phyloP scores from a whole-genome alignment of 2,797 vertebrate species.

The Semotilus atromaculatus region DNA sequence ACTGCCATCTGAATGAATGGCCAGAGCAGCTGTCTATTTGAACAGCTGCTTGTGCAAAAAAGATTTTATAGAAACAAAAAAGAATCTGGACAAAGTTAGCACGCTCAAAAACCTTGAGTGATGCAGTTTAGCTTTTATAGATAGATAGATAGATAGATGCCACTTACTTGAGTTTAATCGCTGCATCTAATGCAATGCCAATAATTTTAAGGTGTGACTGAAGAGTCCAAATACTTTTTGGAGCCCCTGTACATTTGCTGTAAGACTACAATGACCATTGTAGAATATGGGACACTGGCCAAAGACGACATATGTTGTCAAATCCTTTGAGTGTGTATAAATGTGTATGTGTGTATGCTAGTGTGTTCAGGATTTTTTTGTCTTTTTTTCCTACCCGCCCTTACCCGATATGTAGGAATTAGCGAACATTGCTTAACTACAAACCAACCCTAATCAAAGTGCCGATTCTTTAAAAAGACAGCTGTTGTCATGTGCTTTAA shows the following conservation, averaged over 20 bases:
- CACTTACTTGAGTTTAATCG: background rate
- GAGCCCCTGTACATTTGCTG: slow-evolving; percentile 22
- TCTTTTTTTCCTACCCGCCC: slow-evolving; percentile 72
- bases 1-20: slow-evolving; percentile 72
- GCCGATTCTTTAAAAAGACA: slow-evolving; percentile 85
- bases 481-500: slow-evolving; percentile 84
- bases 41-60: slow-evolving; percentile 80
- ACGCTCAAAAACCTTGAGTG: slow-evolving; percentile 68
- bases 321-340: slow-evolving; percentile 68
- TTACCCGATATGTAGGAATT: slow-evolving; percentile 83
- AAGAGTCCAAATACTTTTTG: background rate
- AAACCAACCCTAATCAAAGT: slow-evolving; percentile 82
- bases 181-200: background rate
- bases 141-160: background rate
- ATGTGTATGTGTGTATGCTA: slow-evolving; percentile 58
- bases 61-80: slow-evolving; percentile 67
- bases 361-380: slow-evolving; percentile 63
- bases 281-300: slow-evolving; percentile 73
- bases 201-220: background rate
- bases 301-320: slow-evolving; percentile 74
- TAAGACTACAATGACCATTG: slow-evolving; percentile 64
- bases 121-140: slow-evolving; percentile 28
- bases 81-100: slow-evolving; percentile 70
- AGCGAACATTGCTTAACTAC: slow-evolving; percentile 76
- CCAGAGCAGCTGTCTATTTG: slow-evolving; percentile 77